A percentile compares a stretch with the other conserved stretches of the same genome.
Conservation (phyloP, 1,140 invertebrate species). For the Cherax destructor region DNA sequence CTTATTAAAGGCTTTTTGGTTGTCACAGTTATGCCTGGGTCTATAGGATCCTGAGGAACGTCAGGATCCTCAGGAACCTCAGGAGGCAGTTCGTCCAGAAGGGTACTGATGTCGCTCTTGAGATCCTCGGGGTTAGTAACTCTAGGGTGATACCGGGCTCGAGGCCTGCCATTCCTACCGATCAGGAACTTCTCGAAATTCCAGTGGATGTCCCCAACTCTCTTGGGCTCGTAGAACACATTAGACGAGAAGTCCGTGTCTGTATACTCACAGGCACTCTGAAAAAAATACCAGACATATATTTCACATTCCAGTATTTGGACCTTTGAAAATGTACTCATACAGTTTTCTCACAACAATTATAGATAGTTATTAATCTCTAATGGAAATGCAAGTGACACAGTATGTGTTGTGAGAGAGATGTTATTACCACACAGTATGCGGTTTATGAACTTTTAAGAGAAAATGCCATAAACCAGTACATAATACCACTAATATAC, state of each 20-base stretch:
- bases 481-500: too few relatives aligned
- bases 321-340: too few relatives aligned
- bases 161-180: slow-evolving; percentile 75
- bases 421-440: too few relatives aligned
- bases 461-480: too few relatives aligned
- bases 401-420: too few relatives aligned
- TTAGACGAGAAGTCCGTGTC: slow-evolving; percentile 63
- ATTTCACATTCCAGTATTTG: too few relatives aligned
- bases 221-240: slow-evolving; percentile 76
- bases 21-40: too few relatives aligned
- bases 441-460: too few relatives aligned
- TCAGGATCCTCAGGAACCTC: neutral
- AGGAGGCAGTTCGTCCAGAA: slow-evolving; percentile 25
- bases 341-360: too few relatives aligned
- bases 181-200: slow-evolving; percentile 82
- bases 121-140: slow-evolving; percentile 73
- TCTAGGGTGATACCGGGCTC: slow-evolving; percentile 73
- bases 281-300: neutral
- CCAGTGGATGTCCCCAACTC: slow-evolving; percentile 79
- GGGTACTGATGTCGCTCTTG: slow-evolving; percentile 72
- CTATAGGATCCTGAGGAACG: neutral
- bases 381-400: too few relatives aligned
- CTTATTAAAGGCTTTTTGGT: neutral
- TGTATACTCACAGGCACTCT: slow-evolving; percentile 61
- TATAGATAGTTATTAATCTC: too few relatives aligned